Percentiles rank a stretch among this genome's conserved stretches.
These are phyloP conservation scores for Eupleurogrammus muticus DNA, from an alignment of 2,797 vertebrate species.

Conservation along the genomic window DNA sequence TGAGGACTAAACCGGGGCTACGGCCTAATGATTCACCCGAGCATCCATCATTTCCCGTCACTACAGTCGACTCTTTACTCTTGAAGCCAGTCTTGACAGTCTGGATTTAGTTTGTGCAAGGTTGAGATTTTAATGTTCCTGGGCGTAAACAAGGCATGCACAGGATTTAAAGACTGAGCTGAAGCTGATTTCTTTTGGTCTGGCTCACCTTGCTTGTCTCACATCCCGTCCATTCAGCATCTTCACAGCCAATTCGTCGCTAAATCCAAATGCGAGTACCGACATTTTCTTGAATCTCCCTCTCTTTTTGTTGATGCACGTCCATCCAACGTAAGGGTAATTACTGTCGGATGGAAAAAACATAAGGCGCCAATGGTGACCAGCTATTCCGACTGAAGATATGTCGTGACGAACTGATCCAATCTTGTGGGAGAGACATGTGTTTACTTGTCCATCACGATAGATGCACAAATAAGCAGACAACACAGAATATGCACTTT, in stretches of 20 bases:
- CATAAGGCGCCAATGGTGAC: constrained; percentile 74
- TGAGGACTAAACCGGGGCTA: constrained; percentile 12
- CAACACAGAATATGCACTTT: constrained; percentile 25
- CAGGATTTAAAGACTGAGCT: neutral
- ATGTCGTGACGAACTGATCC: constrained; percentile 38
- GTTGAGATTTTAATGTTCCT: neutral
- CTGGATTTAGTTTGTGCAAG: constrained; percentile 1
- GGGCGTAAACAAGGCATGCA: constrained; percentile 1
- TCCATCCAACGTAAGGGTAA: constrained; percentile 52
- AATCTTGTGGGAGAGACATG: constrained; percentile 49
- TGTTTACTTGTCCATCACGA: constrained; percentile 58
- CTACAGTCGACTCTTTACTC: constrained; percentile 3
- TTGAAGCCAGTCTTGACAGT: constrained; percentile 12
- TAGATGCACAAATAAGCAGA: constrained; percentile 50
- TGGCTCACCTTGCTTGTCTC: neutral
- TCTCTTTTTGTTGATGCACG: constrained; percentile 46
- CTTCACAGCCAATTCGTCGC: constrained; percentile 39
- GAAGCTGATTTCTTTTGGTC: neutral
- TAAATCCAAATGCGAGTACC: constrained; percentile 43
- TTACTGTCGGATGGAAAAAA: constrained; percentile 66
- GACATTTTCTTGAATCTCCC: constrained; percentile 47
- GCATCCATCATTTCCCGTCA: constrained; percentile 3
- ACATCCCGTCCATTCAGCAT: neutral
- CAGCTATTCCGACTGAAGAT: constrained; percentile 48
- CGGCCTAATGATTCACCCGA: constrained; percentile 21